phyloP scores from a whole-genome alignment of 2,113 vertebrate genomes.

The Rafetus swinhoei region DNA sequence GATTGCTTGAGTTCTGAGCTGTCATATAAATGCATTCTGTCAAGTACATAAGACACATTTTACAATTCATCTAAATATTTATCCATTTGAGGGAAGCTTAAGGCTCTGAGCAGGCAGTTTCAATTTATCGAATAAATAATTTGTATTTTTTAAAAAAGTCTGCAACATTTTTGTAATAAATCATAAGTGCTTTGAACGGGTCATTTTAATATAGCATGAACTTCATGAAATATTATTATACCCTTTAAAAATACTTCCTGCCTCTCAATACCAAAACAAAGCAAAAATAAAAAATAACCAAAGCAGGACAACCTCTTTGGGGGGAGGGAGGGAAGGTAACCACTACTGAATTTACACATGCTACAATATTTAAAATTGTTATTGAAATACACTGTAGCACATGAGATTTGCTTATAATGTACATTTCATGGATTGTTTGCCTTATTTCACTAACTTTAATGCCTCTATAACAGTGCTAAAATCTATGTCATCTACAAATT shows the following conservation, averaged over 20 bases:
- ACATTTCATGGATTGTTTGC: not conserved
- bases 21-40: conserved; percentile 74
- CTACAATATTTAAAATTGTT: not conserved
- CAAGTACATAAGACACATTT: conserved; percentile 76
- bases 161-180: conserved; percentile 36
- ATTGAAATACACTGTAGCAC: not conserved
- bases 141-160: conserved; percentile 30
- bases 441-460: conserved; percentile 1
- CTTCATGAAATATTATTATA: conserved; percentile 26
- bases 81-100: conserved; percentile 71
- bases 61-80: conserved; percentile 82
- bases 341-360: not conserved
- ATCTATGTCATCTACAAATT: not conserved
- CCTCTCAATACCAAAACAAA: not conserved
- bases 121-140: conserved; percentile 73
- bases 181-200: conserved; percentile 46
- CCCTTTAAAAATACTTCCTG: not conserved
- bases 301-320: not conserved
- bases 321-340: not conserved
- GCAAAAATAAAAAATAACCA: not conserved
- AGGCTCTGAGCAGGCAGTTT: conserved; percentile 65
- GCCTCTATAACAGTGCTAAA: not conserved
- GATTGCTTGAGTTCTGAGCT: conserved; percentile 74
- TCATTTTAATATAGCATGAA: conserved; percentile 49
- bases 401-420: not conserved